phyloP scores from a whole-genome alignment of 2,888 invertebrate genomes.

The Hyposoter dolosus region DNA sequence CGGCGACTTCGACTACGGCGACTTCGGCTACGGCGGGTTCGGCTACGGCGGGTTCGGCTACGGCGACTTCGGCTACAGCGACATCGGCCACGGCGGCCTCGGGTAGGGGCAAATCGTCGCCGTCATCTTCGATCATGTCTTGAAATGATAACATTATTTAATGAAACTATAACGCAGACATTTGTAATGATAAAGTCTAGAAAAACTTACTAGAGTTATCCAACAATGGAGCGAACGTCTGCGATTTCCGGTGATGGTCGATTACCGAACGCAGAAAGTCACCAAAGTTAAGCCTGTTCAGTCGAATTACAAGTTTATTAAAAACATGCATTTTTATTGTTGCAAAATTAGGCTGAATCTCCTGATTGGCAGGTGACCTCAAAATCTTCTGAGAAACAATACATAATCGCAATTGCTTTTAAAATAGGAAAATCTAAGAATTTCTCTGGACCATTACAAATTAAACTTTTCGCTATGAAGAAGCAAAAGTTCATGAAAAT shows the following conservation, averaged over 20 bases:
- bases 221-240: neutral
- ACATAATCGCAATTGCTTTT: neutral
- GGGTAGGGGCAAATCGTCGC: neutral
- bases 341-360: neutral
- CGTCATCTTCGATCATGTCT: neutral
- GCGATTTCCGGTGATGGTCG: neutral
- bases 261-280: constrained; percentile 2
- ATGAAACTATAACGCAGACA: too few species aligned
- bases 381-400: neutral
- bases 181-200: too few species aligned
- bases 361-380: neutral
- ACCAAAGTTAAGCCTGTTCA: neutral
- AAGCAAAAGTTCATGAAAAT: too few species aligned
- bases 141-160: too few species aligned
- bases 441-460: too few species aligned
- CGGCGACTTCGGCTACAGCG: neutral
- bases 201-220: too few species aligned
- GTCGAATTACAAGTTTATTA: constrained; percentile 9
- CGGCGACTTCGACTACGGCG: constrained; percentile 1
- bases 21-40: neutral
- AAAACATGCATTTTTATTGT: neutral
- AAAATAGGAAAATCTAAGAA: too few species aligned
- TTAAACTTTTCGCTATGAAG: too few species aligned
- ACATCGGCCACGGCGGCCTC: neutral
- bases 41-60: neutral